Percentiles rank a stretch among this genome's conserved stretches.
These are phyloP conservation scores for Notechis scutatus DNA, from an alignment of 2,113 vertebrate genomes.

Conservation along the genomic window DNA sequence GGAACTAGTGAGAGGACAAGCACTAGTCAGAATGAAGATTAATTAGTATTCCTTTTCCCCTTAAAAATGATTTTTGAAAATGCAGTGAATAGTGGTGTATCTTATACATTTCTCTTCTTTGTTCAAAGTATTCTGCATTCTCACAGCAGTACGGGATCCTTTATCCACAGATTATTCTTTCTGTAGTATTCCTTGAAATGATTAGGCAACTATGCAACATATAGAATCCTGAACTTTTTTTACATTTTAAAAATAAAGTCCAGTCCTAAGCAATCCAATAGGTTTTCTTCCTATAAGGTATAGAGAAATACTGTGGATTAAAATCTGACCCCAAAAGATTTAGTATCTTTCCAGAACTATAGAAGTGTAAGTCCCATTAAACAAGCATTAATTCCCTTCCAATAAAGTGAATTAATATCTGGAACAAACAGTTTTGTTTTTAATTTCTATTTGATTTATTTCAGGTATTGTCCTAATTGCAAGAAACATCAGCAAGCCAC, in stretches of 20 bases:
- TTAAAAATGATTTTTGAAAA: not conserved
- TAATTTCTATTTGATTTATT: slow-evolving; percentile 3
- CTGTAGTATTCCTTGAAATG: not conserved
- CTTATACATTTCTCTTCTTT: not conserved
- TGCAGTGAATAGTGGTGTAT: not conserved
- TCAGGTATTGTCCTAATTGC: slow-evolving; percentile 97
- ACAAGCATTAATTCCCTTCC: not conserved
- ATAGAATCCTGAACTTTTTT: not conserved
- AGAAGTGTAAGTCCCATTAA: not conserved
- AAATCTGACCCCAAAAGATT: not conserved
- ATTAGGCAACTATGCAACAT: not conserved
- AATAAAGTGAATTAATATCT: not conserved
- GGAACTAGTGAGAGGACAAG: not conserved
- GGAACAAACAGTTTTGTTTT: not conserved
- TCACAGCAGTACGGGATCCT: not conserved
- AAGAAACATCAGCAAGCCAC: slow-evolving; percentile 99
- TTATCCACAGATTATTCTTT: not conserved
- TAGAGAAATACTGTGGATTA: not conserved
- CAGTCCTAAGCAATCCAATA: not conserved
- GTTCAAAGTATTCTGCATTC: not conserved
- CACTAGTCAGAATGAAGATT: not conserved
- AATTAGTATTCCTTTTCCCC: not conserved
- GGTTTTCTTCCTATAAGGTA: not conserved
- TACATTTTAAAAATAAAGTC: not conserved
- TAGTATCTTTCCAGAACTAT: not conserved